Evolutionary conservation across 2,113 vertebrate genomes (phyloP), one percentile per base, ranked within the genome.

Genomic region (Cettia cetti): DNA sequence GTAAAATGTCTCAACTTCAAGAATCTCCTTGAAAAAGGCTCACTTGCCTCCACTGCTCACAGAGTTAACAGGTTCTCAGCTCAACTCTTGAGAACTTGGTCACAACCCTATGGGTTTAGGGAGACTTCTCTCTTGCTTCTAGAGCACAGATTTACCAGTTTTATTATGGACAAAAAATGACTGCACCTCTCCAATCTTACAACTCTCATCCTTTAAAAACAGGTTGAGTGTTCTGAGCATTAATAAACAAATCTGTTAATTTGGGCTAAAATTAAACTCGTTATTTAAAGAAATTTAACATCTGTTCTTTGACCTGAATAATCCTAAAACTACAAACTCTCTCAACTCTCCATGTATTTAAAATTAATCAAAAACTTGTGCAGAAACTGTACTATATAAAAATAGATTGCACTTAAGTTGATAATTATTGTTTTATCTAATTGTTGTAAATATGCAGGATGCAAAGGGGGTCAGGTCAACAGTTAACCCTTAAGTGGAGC

Each of bases 231-330:
- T 90, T 95, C 82, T 45, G n/a, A 78, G 37, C 28, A 79, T 37
- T 83, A 75, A 81, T 68, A 92, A 94, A 91, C 59, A 95, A 94
- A 96, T 79, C 65, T 87, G 61, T 72, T 78, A 53, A 89, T 89
- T 89, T 79, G n/a, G 59, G n/a, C 81, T 91, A 92, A 95, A 95
- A 94, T 94, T 95, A 94, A 89, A 84, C 12, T 21, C 16, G 52
- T 90, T 80, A 60, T 86, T 94, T 88, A 84, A 93, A 86, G 83
- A 94, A 86, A 91, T 79, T 45, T 83, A 91, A 60, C 65, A 92
- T 89, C 89, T 94, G 60, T 94, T 93, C 92, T 89, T 95, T 94
- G 89, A 86, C 86, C 69, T 82, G 94, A 89, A 82, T 72, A 78
- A 85, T 82, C 89, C 68, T 79, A 82, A 95, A 96, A 86, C 56